Conservation (phyloP, 2,113 vertebrate species). For the Lanius ludovicianus region DNA sequence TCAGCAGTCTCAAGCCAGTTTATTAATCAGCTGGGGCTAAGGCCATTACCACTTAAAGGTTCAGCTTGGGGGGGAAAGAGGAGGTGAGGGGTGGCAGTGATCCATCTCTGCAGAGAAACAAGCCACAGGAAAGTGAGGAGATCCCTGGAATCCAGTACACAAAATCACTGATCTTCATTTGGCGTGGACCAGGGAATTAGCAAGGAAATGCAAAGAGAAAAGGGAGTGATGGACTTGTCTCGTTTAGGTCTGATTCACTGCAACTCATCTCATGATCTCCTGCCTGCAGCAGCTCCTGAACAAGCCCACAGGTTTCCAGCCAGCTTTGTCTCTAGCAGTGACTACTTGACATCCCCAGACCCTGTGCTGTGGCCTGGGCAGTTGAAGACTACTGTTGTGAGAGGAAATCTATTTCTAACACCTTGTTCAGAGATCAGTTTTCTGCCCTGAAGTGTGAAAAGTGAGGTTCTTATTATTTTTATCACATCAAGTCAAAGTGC, state of each 20-base stretch:
- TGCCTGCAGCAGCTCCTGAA: neutral
- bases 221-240: neutral
- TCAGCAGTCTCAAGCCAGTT: conserved; percentile 42
- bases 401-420: conserved; percentile 4
- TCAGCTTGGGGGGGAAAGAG: neutral
- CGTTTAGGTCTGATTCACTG: rapidly evolving
- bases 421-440: neutral
- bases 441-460: neutral
- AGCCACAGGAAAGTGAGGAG: neutral
- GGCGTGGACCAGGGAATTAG: neutral
- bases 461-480: conserved; percentile 26
- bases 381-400: neutral
- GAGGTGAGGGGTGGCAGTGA: neutral
- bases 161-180: neutral
- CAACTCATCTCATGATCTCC: neutral
- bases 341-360: too few species aligned
- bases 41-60: neutral
- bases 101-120: neutral
- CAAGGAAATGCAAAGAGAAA: neutral
- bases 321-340: neutral
- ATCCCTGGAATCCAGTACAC: neutral
- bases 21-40: conserved; percentile 43
- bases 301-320: neutral
- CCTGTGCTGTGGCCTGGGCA: neutral
- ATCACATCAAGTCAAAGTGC: neutral